phyloP scores from a whole-genome alignment of 2,797 vertebrate species.

The Coregonus ussuriensis region DNA sequence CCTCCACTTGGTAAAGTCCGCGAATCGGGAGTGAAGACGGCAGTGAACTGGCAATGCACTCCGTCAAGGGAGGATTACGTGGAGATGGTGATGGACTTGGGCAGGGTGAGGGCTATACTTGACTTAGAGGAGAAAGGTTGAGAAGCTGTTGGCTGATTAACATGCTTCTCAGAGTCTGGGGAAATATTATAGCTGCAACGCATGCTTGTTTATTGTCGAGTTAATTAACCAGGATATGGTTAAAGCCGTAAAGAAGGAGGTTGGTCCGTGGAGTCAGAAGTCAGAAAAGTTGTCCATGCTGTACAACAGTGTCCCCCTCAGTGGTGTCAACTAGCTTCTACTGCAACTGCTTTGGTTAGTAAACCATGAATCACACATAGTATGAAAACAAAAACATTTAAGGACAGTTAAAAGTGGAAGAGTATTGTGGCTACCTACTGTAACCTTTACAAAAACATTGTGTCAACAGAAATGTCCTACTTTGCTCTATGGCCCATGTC shows the following conservation, averaged over 20 bases:
- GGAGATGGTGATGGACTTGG: slow-evolving; percentile 41
- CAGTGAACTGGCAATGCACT: slow-evolving; percentile 42
- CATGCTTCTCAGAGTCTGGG: slow-evolving; percentile 54
- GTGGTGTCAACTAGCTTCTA: neutral
- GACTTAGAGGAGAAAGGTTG: slow-evolving; percentile 54
- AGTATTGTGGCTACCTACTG: too few species aligned
- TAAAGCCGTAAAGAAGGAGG: slow-evolving; percentile 38
- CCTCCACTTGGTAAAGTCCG: slow-evolving; percentile 50
- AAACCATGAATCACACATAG: neutral
- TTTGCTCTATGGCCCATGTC: too few species aligned
- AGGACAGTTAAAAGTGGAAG: neutral
- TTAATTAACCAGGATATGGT: slow-evolving; percentile 33
- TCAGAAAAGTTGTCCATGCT: neutral
- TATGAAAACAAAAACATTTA: neutral
- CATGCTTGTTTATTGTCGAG: slow-evolving; percentile 67
- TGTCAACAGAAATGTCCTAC: too few species aligned
- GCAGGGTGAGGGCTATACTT: slow-evolving; percentile 45
- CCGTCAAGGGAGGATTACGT: slow-evolving; percentile 49
- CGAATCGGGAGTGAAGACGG: slow-evolving; percentile 59
- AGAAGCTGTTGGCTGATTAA: slow-evolving; percentile 59
- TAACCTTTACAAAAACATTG: too few species aligned
- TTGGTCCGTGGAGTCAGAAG: neutral
- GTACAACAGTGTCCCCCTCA: neutral
- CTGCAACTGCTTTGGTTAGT: neutral
- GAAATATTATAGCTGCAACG: slow-evolving; percentile 59